Percentiles rank a stretch among this genome's conserved stretches.
phyloP scores from a whole-genome alignment of 2,888 invertebrate genomes.

The Pammene aurita region DNA sequence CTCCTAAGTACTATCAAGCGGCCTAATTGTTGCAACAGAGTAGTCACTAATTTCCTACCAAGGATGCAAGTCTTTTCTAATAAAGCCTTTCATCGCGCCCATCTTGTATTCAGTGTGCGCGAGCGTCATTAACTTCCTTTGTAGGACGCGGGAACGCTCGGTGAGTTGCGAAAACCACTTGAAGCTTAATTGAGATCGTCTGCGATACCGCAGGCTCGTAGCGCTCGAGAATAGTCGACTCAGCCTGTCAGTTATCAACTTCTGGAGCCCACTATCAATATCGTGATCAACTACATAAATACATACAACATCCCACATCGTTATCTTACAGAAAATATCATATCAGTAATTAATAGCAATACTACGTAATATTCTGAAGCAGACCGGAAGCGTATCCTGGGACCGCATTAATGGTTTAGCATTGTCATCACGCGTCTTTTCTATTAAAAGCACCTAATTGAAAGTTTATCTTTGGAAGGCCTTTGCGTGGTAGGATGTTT shows the following conservation, averaged over 20 bases:
- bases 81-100: constrained; percentile 61
- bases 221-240: constrained; percentile 53
- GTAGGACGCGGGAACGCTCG: constrained; percentile 60
- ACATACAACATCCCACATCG: constrained; percentile 25
- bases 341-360: constrained; percentile 3
- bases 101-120: constrained; percentile 68
- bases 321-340: constrained; percentile 13
- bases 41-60: constrained; percentile 54
- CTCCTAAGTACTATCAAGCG: background rate
- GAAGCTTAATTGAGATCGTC: constrained; percentile 73
- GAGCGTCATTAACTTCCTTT: constrained; percentile 74
- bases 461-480: constrained; percentile 29
- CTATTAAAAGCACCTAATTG: constrained; percentile 20
- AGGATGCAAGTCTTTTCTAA: constrained; percentile 65
- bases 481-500: constrained; percentile 28
- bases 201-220: constrained; percentile 52
- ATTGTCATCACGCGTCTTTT: constrained; percentile 20
- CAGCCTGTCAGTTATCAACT: constrained; percentile 55
- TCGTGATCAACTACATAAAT: constrained; percentile 22
- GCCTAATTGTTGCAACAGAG: constrained; percentile 35
- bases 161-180: constrained; percentile 72
- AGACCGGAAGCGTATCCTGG: background rate
- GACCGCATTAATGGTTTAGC: constrained; percentile 3
- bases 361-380: background rate
- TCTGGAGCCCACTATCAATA: constrained; percentile 44